Base-by-base conservation (phyloP, 2,797 vertebrate species). In the Tenualosa ilisha region DNA sequence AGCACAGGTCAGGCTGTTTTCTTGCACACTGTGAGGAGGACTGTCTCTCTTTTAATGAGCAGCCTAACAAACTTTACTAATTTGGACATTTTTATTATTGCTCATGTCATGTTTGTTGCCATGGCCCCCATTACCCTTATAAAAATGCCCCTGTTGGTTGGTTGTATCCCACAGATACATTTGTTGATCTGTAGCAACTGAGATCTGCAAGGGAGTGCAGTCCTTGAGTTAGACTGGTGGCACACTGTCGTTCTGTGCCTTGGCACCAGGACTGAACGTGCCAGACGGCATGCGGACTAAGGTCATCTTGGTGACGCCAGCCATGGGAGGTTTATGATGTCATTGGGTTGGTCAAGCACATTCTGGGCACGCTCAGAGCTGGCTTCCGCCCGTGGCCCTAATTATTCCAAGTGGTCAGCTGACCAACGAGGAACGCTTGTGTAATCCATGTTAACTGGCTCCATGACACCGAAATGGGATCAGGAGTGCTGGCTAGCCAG, bases 401-500 rank as follows among this genome's bases (percentile, higher is more conserved):
- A 90, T 91, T 88, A 88, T 92, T 92, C 91, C 85, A 89, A 90
- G 54, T 84, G 87, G 86, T 86, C 87, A 84, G 87, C 75, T 90
- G 92, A 92, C 87, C 83, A 90, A 79, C 8, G 26, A 31, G 31
- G 84, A 89, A 87, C 85, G 86, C 50, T 86, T 89, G 81, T 84
- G 84, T 94, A 94, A 95, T 94, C 93, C 90, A 40, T 7, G 86
- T 84, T 93, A 93, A 94, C 91, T 89, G 91, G 90, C 88, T 93
- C 89, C 89, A 89, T 91, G 92, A 90, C 89, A 68, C 56, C 89
- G 86, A 92, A 93, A 90, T 88, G 87, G 93, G 93, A 94, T 94
- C 91, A 89, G 82, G 83, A 90, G 82, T 86, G 83, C 61, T 81
- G 37, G 90, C 83, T 15, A 40, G 53, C 72, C 72, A 22, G 82